Conservation (phyloP, 2,113 vertebrate species). For the Xenopus borealis region DNA sequence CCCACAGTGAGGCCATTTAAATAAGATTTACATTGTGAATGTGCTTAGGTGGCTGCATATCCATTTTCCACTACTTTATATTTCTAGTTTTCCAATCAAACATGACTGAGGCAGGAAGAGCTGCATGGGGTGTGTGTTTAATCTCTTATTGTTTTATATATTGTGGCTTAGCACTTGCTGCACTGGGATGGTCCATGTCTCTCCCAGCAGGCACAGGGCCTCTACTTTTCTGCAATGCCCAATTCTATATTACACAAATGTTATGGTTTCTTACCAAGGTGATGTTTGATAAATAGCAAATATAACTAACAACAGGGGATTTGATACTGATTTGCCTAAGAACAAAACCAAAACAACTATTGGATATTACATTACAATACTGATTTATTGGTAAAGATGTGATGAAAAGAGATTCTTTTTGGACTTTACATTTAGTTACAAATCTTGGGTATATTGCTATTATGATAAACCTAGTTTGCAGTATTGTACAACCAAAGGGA, state of each 20-base stretch:
- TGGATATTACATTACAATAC: no score
- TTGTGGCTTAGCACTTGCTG: constrained; percentile 32
- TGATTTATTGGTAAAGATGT: no score
- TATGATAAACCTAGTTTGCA: no score
- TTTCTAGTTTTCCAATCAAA: constrained; percentile 30
- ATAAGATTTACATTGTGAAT: constrained; percentile 40
- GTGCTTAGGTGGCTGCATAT: constrained; percentile 29
- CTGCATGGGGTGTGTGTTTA: constrained; percentile 23
- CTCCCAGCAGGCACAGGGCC: constrained; percentile 33
- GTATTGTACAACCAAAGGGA: no score
- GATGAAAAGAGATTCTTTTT: no score
- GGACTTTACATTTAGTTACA: no score
- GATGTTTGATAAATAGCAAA: constrained; percentile 33
- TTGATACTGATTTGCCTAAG: constrained; percentile 40
- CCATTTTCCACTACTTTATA: constrained; percentile 31
- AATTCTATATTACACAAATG: constrained; percentile 24
- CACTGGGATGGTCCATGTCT: constrained; percentile 21
- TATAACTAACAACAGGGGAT: constrained; percentile 43
- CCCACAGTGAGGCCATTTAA: constrained; percentile 29
- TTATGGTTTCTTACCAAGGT: constrained; percentile 18
- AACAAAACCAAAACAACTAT: background rate
- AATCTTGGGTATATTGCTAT: no score
- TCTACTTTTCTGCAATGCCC: constrained; percentile 25
- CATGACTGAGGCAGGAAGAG: constrained; percentile 31
- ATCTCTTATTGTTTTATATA: constrained; percentile 37